Evolutionary conservation across 2,888 invertebrate species (phyloP).

Genomic region (Tachina grossa): DNA sequence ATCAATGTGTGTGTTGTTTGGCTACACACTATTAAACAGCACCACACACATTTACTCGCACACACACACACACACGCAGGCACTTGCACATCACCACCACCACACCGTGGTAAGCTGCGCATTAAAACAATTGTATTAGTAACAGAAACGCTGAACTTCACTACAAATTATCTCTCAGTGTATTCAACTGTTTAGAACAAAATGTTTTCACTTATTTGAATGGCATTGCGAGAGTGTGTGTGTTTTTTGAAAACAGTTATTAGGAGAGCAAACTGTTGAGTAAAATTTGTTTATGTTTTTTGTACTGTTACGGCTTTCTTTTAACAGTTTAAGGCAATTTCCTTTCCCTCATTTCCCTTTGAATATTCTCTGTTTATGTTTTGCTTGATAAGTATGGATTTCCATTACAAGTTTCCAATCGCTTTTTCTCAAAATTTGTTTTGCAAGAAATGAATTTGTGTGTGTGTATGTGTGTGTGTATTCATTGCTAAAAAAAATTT

Average conservation of each 20-base stretch:
- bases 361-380: conserved; percentile 45
- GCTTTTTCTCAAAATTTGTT: background rate
- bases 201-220: background rate
- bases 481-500: background rate
- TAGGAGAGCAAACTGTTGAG: conserved; percentile 41
- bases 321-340: conserved; percentile 9
- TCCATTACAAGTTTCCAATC: conserved; percentile 42
- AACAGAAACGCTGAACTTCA: conserved; percentile 18
- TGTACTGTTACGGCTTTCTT: conserved; percentile 27
- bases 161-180: conserved; percentile 22
- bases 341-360: conserved; percentile 9
- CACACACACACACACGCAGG: conserved; percentile 6
- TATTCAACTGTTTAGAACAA: background rate
- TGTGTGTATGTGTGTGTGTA: background rate
- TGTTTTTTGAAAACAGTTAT: conserved; percentile 13
- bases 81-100: conserved; percentile 6
- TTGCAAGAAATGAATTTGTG: background rate
- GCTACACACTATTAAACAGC: conserved; percentile 11
- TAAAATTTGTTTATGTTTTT: background rate
- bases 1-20: conserved; percentile 15
- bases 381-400: conserved; percentile 3
- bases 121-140: conserved; percentile 46
- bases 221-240: background rate
- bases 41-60: conserved; percentile 19
- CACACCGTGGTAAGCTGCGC: conserved; percentile 69